phyloP scores from a whole-genome alignment of 2,888 invertebrate species.

The Lepeophtheirus nordmannii region DNA sequence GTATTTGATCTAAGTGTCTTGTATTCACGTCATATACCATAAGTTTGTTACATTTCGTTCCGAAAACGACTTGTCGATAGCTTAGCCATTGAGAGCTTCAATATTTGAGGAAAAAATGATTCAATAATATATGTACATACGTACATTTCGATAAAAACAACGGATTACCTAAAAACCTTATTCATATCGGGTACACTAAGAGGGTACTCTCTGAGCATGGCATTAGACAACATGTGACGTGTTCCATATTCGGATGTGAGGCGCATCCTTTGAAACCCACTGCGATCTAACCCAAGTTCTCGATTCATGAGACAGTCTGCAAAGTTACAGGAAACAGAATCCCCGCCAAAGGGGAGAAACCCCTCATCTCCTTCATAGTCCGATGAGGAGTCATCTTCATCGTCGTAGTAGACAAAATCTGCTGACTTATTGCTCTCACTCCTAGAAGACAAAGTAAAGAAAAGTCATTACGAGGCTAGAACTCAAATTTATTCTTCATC shows the following conservation, averaged over 20 bases:
- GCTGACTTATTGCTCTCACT: conserved; percentile 1
- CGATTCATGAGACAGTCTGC: conserved; percentile 66
- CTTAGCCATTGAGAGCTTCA: conserved; percentile 93
- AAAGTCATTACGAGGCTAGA: background rate
- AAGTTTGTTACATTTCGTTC: conserved; percentile 91
- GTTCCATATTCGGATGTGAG: conserved; percentile 52
- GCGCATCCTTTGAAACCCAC: conserved; percentile 27
- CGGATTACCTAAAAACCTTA: conserved; percentile 43
- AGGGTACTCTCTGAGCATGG: conserved; percentile 58
- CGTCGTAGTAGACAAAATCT: conserved; percentile 75
- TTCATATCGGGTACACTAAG: conserved; percentile 69
- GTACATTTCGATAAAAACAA: background rate
- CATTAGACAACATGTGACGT: conserved; percentile 58
- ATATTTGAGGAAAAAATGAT: conserved; percentile 31
- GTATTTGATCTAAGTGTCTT: conserved; percentile 71
- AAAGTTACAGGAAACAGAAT: conserved; percentile 47
- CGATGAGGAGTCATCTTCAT: conserved; percentile 53
- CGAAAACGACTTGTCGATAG: conserved; percentile 83
- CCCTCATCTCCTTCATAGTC: conserved; percentile 47
- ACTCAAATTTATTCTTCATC: background rate
- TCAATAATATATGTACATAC: background rate
- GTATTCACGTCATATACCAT: conserved; percentile 82
- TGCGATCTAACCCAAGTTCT: conserved; percentile 45
- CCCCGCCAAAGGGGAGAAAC: conserved; percentile 43
- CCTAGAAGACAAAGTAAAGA: background rate